A percentile compares a stretch with the other conserved stretches of the same genome.
phyloP scores from a whole-genome alignment of 2,797 vertebrate genomes.

The Tokudaia muenninki region DNA sequence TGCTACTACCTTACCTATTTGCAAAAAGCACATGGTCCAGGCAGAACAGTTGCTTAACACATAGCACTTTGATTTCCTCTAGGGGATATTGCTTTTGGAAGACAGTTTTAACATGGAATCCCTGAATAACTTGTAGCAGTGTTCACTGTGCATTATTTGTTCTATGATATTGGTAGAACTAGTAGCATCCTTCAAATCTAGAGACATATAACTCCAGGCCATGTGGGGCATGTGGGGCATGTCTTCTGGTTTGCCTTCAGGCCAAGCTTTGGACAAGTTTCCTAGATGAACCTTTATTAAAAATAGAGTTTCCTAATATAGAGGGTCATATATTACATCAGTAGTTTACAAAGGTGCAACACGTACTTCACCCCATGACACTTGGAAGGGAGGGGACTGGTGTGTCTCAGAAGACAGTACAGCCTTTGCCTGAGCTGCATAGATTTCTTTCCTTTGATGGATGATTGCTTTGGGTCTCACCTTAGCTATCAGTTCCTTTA shows the following conservation, averaged over 20 bases:
- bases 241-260: background rate
- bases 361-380: background rate
- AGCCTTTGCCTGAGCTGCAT: background rate
- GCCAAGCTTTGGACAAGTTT: slow-evolving; percentile 13
- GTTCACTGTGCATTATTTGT: background rate
- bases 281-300: background rate
- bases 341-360: background rate
- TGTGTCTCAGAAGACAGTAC: background rate
- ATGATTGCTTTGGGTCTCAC: background rate
- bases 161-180: background rate
- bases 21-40: background rate
- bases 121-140: background rate
- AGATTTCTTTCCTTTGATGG: background rate
- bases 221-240: background rate
- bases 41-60: background rate
- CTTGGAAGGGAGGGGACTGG: background rate
- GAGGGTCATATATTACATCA: background rate
- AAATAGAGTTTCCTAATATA: background rate
- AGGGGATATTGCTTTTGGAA: background rate
- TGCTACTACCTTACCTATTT: background rate
- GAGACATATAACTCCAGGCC: too few species aligned
- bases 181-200: background rate
- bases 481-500: background rate
- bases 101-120: background rate
- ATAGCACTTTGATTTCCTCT: background rate